Conservation (phyloP, 2,113 vertebrate species). For the Sinocyclocheilus maitianheensis region DNA sequence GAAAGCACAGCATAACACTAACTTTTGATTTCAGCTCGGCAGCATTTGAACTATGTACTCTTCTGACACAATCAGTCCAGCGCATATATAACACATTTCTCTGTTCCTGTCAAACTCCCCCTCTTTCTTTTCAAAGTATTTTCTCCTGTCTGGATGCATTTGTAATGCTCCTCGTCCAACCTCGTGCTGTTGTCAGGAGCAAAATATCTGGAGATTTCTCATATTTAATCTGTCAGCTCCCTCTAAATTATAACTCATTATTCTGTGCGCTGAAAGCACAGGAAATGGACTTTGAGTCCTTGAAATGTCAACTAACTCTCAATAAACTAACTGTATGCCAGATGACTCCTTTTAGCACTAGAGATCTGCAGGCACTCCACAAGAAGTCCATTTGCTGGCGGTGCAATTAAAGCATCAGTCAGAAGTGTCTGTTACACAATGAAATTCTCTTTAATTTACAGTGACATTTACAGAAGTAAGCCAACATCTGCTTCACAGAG, state of each 20-base stretch:
- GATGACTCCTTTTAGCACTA: conserved; percentile 24
- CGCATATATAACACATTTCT: neutral
- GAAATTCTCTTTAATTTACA: neutral
- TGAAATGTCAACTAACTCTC: conserved; percentile 52
- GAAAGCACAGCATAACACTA: too few species aligned
- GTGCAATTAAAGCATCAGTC: conserved; percentile 13
- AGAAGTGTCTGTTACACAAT: conserved; percentile 22
- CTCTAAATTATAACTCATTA: conserved; percentile 75
- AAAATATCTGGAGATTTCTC: conserved; percentile 75
- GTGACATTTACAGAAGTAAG: conserved; percentile 6
- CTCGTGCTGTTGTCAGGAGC: conserved; percentile 75
- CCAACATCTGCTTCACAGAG: neutral
- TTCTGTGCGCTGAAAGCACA: conserved; percentile 62
- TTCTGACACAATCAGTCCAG: neutral
- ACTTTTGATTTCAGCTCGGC: neutral
- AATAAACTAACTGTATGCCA: conserved; percentile 46
- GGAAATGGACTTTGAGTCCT: conserved; percentile 53
- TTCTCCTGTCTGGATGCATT: conserved; percentile 68
- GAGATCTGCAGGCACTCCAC: neutral
- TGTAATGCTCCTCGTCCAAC: conserved; percentile 72
- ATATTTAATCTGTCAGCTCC: conserved; percentile 80
- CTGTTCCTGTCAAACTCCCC: conserved; percentile 67
- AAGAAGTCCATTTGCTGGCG: conserved; percentile 17
- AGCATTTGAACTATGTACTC: too few species aligned
- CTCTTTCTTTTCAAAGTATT: conserved; percentile 67